Conservation (phyloP, 2,888 invertebrate species). For the Argyra leucocephala region DNA sequence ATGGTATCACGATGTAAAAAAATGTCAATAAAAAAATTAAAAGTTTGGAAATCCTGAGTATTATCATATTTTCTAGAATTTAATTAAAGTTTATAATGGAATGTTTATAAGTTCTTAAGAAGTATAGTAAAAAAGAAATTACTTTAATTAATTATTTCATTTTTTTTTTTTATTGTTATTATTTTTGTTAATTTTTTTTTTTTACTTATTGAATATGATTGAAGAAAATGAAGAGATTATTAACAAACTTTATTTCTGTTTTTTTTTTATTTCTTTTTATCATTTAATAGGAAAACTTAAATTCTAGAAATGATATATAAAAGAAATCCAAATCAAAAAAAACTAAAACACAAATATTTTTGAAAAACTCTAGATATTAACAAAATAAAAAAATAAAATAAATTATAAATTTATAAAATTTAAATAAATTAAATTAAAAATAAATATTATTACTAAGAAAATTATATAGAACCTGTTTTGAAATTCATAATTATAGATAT, state of each 20-base stretch:
- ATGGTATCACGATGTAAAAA: conserved; percentile 69
- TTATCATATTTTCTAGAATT: conserved; percentile 41
- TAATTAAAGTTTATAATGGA: not conserved
- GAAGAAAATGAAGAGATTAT: too few species aligned
- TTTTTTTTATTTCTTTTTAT: too few species aligned
- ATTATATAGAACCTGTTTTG: conserved; percentile 2
- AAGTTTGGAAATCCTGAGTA: conserved; percentile 73
- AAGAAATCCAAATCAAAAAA: not conserved
- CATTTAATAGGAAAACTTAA: not conserved
- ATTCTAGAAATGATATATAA: not conserved
- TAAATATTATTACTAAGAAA: not conserved
- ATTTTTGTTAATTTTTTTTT: too few species aligned
- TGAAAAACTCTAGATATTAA: too few species aligned
- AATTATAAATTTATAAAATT: not conserved
- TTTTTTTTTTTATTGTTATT: too few species aligned
- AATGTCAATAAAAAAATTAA: conserved; percentile 65
- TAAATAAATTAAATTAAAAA: not conserved
- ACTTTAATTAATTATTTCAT: too few species aligned
- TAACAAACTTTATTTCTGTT: too few species aligned
- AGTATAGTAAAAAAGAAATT: too few species aligned
- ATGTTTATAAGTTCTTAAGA: too few species aligned
- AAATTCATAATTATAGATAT: not conserved
- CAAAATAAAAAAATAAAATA: not conserved
- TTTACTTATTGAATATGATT: too few species aligned
- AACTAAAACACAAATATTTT: too few species aligned